Evolutionary conservation across 2,888 invertebrate genomes (phyloP).

Genomic region (Adineta ricciae): DNA sequence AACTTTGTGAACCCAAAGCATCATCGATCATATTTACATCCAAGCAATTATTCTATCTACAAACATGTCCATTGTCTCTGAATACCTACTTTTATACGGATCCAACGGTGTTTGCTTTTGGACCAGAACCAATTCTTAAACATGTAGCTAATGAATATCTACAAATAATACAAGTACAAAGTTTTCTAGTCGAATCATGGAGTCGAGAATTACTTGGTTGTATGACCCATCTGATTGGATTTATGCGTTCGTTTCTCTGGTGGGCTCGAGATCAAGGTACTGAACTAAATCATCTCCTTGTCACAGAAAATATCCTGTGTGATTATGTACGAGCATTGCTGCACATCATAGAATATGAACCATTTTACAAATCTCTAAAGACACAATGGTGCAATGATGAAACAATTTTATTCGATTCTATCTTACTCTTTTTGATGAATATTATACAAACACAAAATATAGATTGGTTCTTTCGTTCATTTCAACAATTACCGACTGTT

Average conservation of each 20-base stretch:
- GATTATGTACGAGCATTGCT: not conserved
- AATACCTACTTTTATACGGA: not conserved
- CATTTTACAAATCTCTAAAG: not conserved
- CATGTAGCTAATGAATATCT: not conserved
- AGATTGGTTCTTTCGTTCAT: not conserved
- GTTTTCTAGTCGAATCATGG: not conserved
- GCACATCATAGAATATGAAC: not conserved
- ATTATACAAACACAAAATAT: not conserved
- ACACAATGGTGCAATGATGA: not conserved
- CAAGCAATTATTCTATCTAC: too few species aligned
- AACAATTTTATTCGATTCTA: not conserved
- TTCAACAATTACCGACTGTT: not conserved
- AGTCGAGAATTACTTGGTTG: not conserved
- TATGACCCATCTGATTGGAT: not conserved
- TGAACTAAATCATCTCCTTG: not conserved
- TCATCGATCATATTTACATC: too few species aligned
- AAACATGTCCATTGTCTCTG: not conserved
- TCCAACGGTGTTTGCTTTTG: not conserved
- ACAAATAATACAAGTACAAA: not conserved
- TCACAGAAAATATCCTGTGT: not conserved
- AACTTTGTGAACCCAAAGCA: too few species aligned
- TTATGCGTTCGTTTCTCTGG: not conserved
- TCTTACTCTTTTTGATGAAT: not conserved
- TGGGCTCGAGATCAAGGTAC: not conserved
- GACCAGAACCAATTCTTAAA: not conserved